These are phyloP conservation scores for Callipepla squamata DNA, from an alignment of 2,113 vertebrate species.

Conservation along the genomic window DNA sequence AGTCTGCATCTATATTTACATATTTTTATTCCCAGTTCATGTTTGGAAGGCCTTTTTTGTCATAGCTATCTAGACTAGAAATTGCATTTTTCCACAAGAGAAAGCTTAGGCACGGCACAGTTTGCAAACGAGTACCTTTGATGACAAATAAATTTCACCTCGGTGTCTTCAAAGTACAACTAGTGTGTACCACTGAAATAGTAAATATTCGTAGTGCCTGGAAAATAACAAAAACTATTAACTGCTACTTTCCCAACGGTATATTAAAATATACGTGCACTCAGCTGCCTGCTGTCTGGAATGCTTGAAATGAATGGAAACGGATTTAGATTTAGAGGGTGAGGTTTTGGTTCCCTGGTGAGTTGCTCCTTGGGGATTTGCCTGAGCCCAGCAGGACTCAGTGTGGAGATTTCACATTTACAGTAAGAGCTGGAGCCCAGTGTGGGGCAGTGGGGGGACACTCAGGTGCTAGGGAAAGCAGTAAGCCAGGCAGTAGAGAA, in stretches of 20 bases:
- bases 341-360: background rate
- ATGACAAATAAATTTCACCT: background rate
- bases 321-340: background rate
- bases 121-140: background rate
- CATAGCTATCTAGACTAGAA: background rate
- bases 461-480: background rate
- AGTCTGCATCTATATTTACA: background rate
- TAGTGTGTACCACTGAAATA: background rate
- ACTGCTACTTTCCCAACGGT: background rate
- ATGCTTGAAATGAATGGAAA: background rate
- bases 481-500: background rate
- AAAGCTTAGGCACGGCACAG: background rate
- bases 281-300: background rate
- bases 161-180: background rate
- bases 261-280: background rate
- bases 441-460: background rate
- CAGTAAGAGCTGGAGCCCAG: background rate
- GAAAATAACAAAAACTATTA: background rate
- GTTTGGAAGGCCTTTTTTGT: background rate
- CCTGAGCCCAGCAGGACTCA: fast-evolving
- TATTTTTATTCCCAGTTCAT: background rate
- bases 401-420: background rate
- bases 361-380: background rate
- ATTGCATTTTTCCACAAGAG: conserved; percentile 19
- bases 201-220: background rate